Evolutionary conservation across 2,113 vertebrate species (phyloP), one percentile per base, ranked within the genome.

Genomic region (Pionites leucogaster): DNA sequence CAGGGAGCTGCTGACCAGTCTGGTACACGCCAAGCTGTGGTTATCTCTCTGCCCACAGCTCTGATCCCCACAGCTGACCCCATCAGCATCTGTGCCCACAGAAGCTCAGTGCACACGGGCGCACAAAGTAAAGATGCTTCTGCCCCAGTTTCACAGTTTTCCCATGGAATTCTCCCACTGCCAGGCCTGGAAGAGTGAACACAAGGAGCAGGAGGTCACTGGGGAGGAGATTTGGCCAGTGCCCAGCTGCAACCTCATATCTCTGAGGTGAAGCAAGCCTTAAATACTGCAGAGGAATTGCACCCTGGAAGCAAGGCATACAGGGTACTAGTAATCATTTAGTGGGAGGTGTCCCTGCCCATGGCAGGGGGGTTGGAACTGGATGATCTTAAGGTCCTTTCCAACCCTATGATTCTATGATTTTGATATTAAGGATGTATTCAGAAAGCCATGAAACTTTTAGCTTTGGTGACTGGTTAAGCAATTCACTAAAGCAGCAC

Each of bases 11-110:
- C 20, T 6, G 33, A 7, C 4, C 0, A 3, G 41, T 35, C 27
- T n/a, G 27, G 18, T 8, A 22, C 7, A 8, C 4, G 0, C 59
- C 11, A 3, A 41, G 29, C 17, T 16, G 22, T 1, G 1, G 37
- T 13, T 39, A 10, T 42, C 52, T 23, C 20, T 1, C 4, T 35
- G 33, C 35, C 70, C 3, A 2, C 17, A 42, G 25, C 41, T 37
- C 9, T 0, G 24, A 59, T 4, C 31, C 13, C 24, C 35, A 15
- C 18, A 52, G 24, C 29, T 31, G 12, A n/a, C 10, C 33, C 27
- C 27, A 31, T 7, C 78, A 37, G 19, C 7, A 1, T 20, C 2
- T 25, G 27, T 1, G 2, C 63, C 7, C 2, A 39, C 62, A 29
- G 19, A 44, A 31, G 50, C 27, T 39, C 27, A 15, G 33, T 2